These are phyloP conservation scores for Metacarcinus magister DNA, from an alignment of 2,888 invertebrate species.

Conservation along the genomic window DNA sequence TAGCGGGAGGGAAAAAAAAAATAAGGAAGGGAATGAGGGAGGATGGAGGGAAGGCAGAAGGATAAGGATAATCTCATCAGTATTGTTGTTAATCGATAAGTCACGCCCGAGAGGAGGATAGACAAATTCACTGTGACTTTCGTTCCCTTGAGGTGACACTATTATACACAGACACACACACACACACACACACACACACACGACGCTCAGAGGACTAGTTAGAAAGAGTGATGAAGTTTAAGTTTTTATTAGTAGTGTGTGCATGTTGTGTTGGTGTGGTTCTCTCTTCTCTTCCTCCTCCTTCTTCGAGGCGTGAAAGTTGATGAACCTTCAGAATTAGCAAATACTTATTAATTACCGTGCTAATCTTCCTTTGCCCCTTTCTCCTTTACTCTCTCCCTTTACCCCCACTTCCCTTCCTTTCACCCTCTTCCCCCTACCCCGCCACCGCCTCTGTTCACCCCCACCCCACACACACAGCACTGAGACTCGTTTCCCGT, in stretches of 20 bases:
- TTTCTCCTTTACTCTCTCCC: background rate
- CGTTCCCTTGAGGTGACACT: background rate
- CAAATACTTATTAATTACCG: background rate
- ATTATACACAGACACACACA: background rate
- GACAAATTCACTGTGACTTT: background rate
- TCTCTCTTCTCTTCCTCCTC: background rate
- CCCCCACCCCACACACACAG: background rate
- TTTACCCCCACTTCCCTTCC: background rate
- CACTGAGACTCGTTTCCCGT: background rate
- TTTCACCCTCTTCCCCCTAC: background rate
- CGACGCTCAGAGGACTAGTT: too few species aligned
- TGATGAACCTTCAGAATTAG: constrained; percentile 12
- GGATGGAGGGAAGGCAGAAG: background rate
- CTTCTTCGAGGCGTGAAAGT: background rate
- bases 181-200: too few species aligned
- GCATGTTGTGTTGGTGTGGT: too few species aligned
- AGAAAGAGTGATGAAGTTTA: too few species aligned
- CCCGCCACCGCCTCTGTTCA: background rate
- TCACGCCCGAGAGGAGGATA: background rate
- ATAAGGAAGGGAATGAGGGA: background rate
- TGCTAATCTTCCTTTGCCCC: background rate
- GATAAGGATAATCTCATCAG: background rate
- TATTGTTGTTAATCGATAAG: background rate
- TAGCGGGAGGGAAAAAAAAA: background rate
- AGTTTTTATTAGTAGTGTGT: too few species aligned